phyloP scores from a whole-genome alignment of 2,113 vertebrate species.

The Micronycteris hirsuta region DNA sequence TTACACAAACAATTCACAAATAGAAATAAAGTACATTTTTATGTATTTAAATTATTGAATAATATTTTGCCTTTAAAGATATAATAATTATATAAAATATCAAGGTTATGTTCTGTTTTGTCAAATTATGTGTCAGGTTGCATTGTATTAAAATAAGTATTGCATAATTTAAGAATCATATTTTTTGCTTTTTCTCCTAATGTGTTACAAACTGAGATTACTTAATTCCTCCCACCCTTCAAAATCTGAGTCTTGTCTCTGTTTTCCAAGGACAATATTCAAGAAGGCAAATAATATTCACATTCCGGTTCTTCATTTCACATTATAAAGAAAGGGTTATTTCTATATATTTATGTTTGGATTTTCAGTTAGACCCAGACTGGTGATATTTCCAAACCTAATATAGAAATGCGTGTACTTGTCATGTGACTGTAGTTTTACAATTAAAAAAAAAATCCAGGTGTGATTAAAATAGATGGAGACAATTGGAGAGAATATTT shows the following conservation, averaged over 20 bases:
- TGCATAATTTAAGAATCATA: background rate
- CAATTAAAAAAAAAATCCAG: background rate
- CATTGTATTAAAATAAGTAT: background rate
- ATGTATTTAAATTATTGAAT: background rate
- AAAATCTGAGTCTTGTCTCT: background rate
- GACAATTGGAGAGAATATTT: background rate
- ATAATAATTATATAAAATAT: background rate
- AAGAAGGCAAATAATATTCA: background rate
- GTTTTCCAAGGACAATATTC: background rate
- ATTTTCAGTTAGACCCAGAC: constrained; percentile 3
- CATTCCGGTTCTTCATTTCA: background rate
- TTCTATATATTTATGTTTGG: background rate
- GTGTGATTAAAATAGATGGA: background rate
- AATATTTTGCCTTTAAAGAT: background rate
- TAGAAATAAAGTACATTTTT: background rate
- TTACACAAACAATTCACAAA: background rate
- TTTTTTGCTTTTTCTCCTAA: background rate
- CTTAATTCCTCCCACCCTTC: background rate
- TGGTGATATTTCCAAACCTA: background rate
- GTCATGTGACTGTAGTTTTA: background rate
- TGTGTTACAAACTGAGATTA: background rate
- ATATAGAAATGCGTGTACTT: background rate
- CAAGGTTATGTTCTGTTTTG: background rate
- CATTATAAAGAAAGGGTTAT: background rate
- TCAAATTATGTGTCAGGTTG: background rate